Percentiles rank a stretch among this genome's conserved stretches.
These are phyloP conservation scores for Ormyrus nitidulus DNA, from an alignment of 2,888 invertebrate species.

Conservation along the genomic window DNA sequence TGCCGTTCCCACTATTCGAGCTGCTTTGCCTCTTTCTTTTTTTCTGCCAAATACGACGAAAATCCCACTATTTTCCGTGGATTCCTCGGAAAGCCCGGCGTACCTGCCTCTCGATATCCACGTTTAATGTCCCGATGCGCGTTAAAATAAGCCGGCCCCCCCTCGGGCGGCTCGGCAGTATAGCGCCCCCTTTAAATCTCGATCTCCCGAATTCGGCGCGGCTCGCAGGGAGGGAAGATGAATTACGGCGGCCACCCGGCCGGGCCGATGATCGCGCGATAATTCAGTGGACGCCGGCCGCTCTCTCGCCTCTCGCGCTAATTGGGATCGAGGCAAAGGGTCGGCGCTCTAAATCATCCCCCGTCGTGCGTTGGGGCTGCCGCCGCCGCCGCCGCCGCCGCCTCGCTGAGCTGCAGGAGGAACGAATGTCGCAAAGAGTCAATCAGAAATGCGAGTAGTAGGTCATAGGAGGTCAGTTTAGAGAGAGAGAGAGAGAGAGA, in stretches of 20 bases:
- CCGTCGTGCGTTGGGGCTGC: not conserved
- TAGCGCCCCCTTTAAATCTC: conserved; percentile 10
- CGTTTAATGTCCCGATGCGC: conserved; percentile 39
- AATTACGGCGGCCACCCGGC: conserved; percentile 3
- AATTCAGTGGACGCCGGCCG: not conserved
- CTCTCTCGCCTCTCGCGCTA: not conserved
- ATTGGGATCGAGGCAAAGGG: conserved; percentile 10
- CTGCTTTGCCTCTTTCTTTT: conserved; percentile 9
- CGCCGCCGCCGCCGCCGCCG: not conserved
- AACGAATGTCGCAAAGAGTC: too few species aligned
- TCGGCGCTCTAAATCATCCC: conserved; percentile 7
- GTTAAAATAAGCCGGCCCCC: conserved; percentile 34
- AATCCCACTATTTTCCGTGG: conserved; percentile 36
- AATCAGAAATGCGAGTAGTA: conserved; percentile 44
- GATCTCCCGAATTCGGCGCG: conserved; percentile 10
- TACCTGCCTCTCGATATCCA: conserved; percentile 20
- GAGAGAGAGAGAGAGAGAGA: not conserved
- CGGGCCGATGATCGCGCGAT: conserved; percentile 17
- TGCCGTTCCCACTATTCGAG: conserved; percentile 17
- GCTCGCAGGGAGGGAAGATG: conserved; percentile 7
- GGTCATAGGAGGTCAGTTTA: conserved; percentile 32
- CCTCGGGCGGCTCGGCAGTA: not conserved
- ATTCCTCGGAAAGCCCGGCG: conserved; percentile 21
- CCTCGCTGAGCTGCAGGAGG: too few species aligned
- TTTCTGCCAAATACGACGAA: conserved; percentile 7